Base-by-base conservation (phyloP, 2,113 vertebrate genomes). In the Hippocampus abdominalis region DNA sequence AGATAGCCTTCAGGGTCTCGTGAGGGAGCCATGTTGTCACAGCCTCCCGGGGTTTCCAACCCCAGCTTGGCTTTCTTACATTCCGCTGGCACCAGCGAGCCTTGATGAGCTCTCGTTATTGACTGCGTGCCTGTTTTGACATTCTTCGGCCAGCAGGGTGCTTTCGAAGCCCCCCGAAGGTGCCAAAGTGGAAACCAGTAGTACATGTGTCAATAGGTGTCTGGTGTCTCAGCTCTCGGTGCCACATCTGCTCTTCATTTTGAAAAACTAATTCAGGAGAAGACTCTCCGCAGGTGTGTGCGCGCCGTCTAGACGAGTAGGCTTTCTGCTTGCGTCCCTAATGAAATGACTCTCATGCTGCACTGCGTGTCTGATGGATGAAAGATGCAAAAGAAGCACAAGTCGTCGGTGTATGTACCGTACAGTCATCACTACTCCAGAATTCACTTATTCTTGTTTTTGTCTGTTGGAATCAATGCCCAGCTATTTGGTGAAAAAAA, bases 161-260 rank as follows among this genome's bases (percentile, higher is more conserved):
- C 87, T 85, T 82, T 87, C 56, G 76, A 85, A 87, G 84, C 81
- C 85, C 87, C 4, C 4, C 32, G 5, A 74, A 90, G 88, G 90
- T 89, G 88, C 85, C 88, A 87, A 87, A 89, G 87, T 88, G 87
- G 88, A 91, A 88, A 89, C 81, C 89, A 89, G 87, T 84, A 80
- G 80, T 89, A 89, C 88, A 86, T 85, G 88, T 90, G 90, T 92
- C 89, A 86, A 82, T 84, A 89, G 80, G 87, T 85, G 84, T 92
- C 87, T 75, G 60, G 74, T 91, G 83, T 90, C 87, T 85, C 73
- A 84, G 75, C 79, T 75, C 70, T 80, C 72, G 1, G 71, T 64
- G 72, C 67, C 69, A 88, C 89, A 91, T 91, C 87, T 92, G 90
- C 75, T 75, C n/a, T 2, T 36, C 54, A 78, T 91, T 89, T 85